phyloP scores from a whole-genome alignment of 2,888 invertebrate genomes.

The Campoletis raptor region DNA sequence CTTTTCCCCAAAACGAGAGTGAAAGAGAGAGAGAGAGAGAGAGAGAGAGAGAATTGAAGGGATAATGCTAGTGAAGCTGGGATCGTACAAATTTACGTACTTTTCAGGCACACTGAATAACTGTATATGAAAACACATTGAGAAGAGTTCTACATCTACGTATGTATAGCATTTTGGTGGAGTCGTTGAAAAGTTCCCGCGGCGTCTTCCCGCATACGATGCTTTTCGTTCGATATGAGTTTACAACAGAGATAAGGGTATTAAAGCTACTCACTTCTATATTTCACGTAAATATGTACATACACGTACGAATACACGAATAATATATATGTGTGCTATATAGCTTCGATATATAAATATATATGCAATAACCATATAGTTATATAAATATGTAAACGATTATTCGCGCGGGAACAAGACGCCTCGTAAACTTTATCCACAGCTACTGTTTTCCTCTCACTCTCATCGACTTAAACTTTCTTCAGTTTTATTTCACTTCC shows the following conservation, averaged over 20 bases:
- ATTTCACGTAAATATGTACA: not conserved
- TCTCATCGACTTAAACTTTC: constrained; percentile 73
- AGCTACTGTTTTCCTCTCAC: constrained; percentile 49
- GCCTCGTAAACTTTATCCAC: constrained; percentile 74
- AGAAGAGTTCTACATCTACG: constrained; percentile 30
- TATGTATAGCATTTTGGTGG: constrained; percentile 38
- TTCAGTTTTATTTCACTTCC: constrained; percentile 80
- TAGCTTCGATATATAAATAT: not conserved
- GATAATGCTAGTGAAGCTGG: constrained; percentile 49
- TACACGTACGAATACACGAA: not conserved
- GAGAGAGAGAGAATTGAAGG: constrained; percentile 23
- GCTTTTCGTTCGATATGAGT: constrained; percentile 74
- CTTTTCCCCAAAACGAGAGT: constrained; percentile 50
- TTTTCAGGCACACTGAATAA: constrained; percentile 29
- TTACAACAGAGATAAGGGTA: constrained; percentile 79
- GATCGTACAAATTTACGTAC: constrained; percentile 60
- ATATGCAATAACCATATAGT: not conserved
- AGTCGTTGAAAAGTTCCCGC: constrained; percentile 62
- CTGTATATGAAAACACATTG: constrained; percentile 33
- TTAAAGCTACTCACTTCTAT: constrained; percentile 72
- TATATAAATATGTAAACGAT: constrained; percentile 17
- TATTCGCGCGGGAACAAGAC: constrained; percentile 51
- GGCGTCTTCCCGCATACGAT: constrained; percentile 26
- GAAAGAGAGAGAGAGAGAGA: constrained; percentile 37
- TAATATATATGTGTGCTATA: not conserved